Evolutionary conservation across 2,113 vertebrate genomes (phyloP), one percentile per base, ranked within the genome.

Genomic region (Spea multiplicata): DNA sequence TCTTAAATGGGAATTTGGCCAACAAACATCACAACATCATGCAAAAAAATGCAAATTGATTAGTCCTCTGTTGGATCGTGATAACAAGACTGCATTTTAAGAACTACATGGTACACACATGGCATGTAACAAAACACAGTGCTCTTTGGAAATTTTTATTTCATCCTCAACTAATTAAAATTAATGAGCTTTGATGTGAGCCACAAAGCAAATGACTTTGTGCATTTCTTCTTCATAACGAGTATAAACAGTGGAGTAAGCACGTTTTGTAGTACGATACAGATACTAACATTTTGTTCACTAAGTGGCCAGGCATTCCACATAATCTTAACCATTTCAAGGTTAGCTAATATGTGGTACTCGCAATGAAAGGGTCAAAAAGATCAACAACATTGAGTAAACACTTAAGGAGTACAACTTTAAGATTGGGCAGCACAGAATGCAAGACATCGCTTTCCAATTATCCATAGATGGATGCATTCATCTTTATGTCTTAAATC

Each of bases 51-150:
- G 76, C 80, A 78, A 82, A 76, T 73, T 73, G 72, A 80, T 72
- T 70, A 61, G 5, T 0, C 67, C 70, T 17, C 48, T 0, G 3
- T 48, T 85, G 73, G 48, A 49, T 48, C 77, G 61, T 69, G 69
- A 80, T 50, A 81, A 81, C 83, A 66, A 75, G 67, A 81, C 48
- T 71, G 70, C 80, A 59, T 69, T 69, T 65, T 44, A 12, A 70
- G 78, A 80, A 68, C 8, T 59, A 75, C 68, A 66, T 17, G 0
- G 0, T 0, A 8, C 16, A 81, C 70, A 71, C 81, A n/a, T 2
- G 70, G 74, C 74, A 75, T 0, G 44, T 83, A 80, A 50, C 0
- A 8, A 82, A 82, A 75, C 61, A 5, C 57, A 3, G 57, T 12
- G 3, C 46, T 81, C 64, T 61, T 75, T 53, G 75, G 45, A 59